These are phyloP conservation scores for Hemicentrotus pulcherrimus DNA, from an alignment of 35 echinoderm and acorn worm genomes.

Conservation along the genomic window DNA sequence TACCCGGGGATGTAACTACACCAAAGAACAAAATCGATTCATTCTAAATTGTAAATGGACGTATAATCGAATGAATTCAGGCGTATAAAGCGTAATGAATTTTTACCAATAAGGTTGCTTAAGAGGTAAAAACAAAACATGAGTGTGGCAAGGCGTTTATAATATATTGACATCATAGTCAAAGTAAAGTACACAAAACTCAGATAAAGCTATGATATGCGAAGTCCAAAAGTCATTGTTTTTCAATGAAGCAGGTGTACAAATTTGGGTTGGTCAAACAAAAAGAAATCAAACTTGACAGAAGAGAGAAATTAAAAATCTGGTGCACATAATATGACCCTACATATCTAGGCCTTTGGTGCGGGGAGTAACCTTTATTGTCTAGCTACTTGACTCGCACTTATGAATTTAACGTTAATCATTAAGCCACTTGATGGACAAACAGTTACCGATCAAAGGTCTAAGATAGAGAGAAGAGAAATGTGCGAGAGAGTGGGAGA, in stretches of 20 bases:
- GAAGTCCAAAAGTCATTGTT: neutral
- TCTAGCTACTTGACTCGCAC: slow-evolving; percentile 22
- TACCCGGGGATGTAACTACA: too few relatives aligned
- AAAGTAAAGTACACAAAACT: neutral
- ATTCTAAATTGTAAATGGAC: too few relatives aligned
- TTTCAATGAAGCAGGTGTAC: neutral
- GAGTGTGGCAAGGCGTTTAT: neutral
- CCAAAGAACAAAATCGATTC: too few relatives aligned
- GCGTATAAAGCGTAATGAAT: too few relatives aligned
- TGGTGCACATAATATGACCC: slow-evolving; percentile 1
- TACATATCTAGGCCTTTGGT: neutral
- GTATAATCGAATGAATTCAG: too few relatives aligned
- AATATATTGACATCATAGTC: neutral
- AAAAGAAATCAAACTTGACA: neutral
- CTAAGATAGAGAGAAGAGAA: neutral
- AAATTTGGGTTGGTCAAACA: slow-evolving; percentile 10
- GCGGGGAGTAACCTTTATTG: neutral
- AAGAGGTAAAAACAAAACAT: neutral
- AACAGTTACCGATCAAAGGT: slow-evolving; percentile 19
- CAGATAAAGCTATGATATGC: neutral
- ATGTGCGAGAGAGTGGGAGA: neutral
- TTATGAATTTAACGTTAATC: slow-evolving; percentile 41
- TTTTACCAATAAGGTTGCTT: neutral
- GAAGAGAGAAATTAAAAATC: neutral
- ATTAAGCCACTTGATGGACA: slow-evolving; percentile 34